Evolutionary conservation across 2,888 invertebrate species (phyloP).

Genomic region (Limenitis camilla): DNA sequence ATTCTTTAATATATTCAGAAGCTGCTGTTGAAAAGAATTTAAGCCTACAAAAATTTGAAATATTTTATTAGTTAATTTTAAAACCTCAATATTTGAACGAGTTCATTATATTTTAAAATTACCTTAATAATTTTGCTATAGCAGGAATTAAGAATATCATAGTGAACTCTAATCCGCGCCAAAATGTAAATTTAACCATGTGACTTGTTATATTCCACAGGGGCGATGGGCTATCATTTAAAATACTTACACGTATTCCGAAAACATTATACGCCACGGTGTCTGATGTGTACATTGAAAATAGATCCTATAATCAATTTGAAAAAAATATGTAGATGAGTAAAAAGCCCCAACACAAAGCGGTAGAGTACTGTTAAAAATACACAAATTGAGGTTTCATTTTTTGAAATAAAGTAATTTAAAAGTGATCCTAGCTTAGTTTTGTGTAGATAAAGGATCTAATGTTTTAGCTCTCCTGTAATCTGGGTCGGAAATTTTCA

Average conservation of each 20-base stretch:
- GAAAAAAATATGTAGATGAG: no score
- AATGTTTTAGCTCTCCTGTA: no score
- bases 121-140: conserved; percentile 45
- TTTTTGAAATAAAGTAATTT: no score
- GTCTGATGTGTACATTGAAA: conserved; percentile 59
- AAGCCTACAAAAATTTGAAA: conserved; percentile 33
- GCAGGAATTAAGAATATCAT: conserved; percentile 49
- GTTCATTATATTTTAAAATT: not conserved
- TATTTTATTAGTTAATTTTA: not conserved
- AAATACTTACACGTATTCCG: conserved; percentile 46
- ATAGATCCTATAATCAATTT: conserved; percentile 39
- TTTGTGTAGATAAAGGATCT: no score
- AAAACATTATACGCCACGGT: conserved; percentile 54
- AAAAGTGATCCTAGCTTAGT: no score
- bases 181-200: conserved; percentile 56
- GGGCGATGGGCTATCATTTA: conserved; percentile 46
- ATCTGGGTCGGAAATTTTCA: no score
- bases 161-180: conserved; percentile 52
- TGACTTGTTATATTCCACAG: conserved; percentile 54
- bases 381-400: no score
- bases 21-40: conserved; percentile 50
- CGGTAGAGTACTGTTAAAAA: not conserved
- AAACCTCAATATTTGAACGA: not conserved
- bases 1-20: conserved; percentile 43
- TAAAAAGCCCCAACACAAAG: not conserved